Base-by-base conservation (phyloP, 2,113 vertebrate species). In the Colossoma macropomum region DNA sequence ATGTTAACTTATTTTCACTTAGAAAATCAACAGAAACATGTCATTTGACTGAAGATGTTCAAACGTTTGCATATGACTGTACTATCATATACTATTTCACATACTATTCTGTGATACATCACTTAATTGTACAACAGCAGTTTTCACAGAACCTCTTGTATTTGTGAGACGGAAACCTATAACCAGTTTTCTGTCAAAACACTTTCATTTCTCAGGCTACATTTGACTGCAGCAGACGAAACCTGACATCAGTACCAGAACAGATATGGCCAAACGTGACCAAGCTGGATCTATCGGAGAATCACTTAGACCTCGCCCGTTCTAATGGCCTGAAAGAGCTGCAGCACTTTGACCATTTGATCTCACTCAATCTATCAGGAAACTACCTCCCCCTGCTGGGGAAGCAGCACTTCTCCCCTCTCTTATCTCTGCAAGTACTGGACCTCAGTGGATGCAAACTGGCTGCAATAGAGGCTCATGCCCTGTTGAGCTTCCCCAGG, bases 351-450 rank as follows among this genome's bases (percentile, higher is more conserved):
- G 81, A 83, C 69, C 88, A 73, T 16, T 73, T 93, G 74, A 87
- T 4, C 25, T 88, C 30, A 69, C 91, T 92, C 76, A 94, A 94
- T 86, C 89, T 93, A 34, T 92, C 93, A 76, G 90, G 89, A 81
- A 95, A 93, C 86, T 88, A 88, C 84, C 90, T 95, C 89, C 91
- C 91, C 83, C 86, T 11, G 0, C 89, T 96, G 91, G 90, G 89
- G 79, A 91, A 90, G 76, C 90, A 80, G 12, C 23, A 83, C 41
- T 92, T 93, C 87, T 93, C 87, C 91, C 95, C 83, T 85, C 77
- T 91, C 0, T 0, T 74, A 62, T 60, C 60, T 0, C 90, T 94
- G 27, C 84, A 28, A 21, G 38, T 91, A 9, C 85, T 95, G 82
- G 89, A 95, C 63, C 73, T 94, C 82, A 94, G 90, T 85, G 89